Evolutionary conservation across 2,113 vertebrate species (phyloP).

Genomic region (Acrocephalus arundinaceus): DNA sequence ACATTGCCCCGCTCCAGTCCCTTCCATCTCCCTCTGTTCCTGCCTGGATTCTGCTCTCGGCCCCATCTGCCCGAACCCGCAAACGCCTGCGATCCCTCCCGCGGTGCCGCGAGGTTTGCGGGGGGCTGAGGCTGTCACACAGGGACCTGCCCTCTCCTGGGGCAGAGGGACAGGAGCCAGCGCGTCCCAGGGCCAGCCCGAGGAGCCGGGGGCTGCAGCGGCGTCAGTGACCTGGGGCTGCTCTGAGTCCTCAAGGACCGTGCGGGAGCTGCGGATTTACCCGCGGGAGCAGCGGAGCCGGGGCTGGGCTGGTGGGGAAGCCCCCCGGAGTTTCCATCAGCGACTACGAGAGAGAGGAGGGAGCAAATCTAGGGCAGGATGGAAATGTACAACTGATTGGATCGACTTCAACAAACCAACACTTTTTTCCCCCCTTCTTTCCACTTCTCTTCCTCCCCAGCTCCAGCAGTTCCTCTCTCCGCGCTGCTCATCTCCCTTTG

Average conservation of each 20-base stretch:
- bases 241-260: rapidly evolving
- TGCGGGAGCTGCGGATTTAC: background rate
- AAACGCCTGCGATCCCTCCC: background rate
- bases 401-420: background rate
- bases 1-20: background rate
- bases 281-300: background rate
- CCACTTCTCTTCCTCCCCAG: background rate
- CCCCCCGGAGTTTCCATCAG: constrained; percentile 8
- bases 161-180: background rate
- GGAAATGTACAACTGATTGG: background rate
- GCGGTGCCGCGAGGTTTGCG: background rate
- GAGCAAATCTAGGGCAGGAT: background rate
- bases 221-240: background rate
- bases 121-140: background rate
- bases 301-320: background rate
- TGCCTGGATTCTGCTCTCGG: background rate
- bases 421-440: background rate
- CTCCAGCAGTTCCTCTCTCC: background rate
- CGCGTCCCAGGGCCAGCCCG: background rate
- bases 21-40: background rate
- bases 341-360: background rate
- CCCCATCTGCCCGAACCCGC: rapidly evolving
- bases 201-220: background rate
- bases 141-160: background rate
- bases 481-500: constrained; percentile 53